Conservation (phyloP, 2,113 vertebrate genomes). For the Ceratotherium simum region DNA sequence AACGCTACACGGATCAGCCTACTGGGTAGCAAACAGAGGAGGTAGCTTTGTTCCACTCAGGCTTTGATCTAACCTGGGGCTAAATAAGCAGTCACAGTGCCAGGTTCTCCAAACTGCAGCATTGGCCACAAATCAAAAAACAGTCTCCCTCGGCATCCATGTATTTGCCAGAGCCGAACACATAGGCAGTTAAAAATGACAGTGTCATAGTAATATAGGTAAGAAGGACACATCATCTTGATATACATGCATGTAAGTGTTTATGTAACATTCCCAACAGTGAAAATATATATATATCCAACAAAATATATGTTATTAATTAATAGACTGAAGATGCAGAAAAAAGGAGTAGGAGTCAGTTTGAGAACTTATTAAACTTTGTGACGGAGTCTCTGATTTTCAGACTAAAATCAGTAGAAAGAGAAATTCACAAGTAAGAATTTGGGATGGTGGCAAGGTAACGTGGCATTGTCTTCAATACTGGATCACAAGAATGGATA, state of each 20-base stretch:
- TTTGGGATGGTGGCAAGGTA: neutral
- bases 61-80: neutral
- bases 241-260: neutral
- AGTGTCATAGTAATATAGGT: neutral
- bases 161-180: neutral
- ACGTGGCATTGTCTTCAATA: neutral
- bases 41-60: neutral
- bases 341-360: neutral
- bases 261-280: neutral
- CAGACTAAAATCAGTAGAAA: neutral
- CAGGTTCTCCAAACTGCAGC: neutral
- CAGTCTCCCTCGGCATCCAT: neutral
- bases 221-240: neutral
- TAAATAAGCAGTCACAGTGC: neutral
- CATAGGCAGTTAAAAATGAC: neutral
- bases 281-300: neutral
- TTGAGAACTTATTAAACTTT: neutral
- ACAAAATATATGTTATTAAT: neutral
- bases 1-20: neutral
- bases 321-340: neutral
- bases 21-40: neutral
- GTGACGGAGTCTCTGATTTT: neutral
- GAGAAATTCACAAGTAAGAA: neutral
- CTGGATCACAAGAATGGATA: neutral
- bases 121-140: neutral